These are phyloP conservation scores for Gobionotothen gibberifrons DNA, from an alignment of 2,797 vertebrate species.

Conservation along the genomic window DNA sequence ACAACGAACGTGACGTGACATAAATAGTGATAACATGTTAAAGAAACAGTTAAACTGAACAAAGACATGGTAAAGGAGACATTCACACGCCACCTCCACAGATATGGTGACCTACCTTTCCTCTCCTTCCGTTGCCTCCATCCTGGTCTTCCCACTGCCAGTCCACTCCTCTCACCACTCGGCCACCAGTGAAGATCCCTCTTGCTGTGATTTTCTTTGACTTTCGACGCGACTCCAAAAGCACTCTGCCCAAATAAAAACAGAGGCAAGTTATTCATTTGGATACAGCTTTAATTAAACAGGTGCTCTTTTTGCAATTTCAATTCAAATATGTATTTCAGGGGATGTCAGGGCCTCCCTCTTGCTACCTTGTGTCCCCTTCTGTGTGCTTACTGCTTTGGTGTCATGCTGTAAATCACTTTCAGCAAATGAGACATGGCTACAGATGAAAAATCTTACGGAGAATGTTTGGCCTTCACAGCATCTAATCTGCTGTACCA, in stretches of 20 bases:
- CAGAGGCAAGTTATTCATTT: constrained; percentile 8
- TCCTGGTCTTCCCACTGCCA: constrained; percentile 99
- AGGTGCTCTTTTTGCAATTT: constrained; percentile 3
- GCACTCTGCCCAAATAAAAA: constrained; percentile 84
- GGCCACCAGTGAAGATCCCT: constrained; percentile 97
- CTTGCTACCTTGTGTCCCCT: background rate
- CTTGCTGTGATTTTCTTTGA: constrained; percentile 99
- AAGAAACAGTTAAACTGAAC: too few relatives aligned
- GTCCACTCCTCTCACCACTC: constrained; percentile 97
- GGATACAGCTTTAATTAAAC: constrained; percentile 1
- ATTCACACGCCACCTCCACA: too few relatives aligned
- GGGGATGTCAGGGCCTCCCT: background rate
- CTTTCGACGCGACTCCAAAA: constrained; percentile 97
- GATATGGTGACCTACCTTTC: constrained; percentile 86
- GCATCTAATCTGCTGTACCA: constrained; percentile 12
- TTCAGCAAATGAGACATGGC: constrained; percentile 13
- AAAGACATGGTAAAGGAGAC: too few relatives aligned
- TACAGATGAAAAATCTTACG: constrained; percentile 13
- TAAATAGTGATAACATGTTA: too few relatives aligned
- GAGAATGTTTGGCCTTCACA: background rate
- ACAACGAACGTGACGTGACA: too few relatives aligned
- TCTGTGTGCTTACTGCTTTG: constrained; percentile 3
- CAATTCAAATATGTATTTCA: background rate
- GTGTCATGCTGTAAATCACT: constrained; percentile 14
- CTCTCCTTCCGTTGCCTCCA: constrained; percentile 96